Evolutionary conservation across 2,113 vertebrate genomes (phyloP).

Genomic region (Megatriorchis doriae): DNA sequence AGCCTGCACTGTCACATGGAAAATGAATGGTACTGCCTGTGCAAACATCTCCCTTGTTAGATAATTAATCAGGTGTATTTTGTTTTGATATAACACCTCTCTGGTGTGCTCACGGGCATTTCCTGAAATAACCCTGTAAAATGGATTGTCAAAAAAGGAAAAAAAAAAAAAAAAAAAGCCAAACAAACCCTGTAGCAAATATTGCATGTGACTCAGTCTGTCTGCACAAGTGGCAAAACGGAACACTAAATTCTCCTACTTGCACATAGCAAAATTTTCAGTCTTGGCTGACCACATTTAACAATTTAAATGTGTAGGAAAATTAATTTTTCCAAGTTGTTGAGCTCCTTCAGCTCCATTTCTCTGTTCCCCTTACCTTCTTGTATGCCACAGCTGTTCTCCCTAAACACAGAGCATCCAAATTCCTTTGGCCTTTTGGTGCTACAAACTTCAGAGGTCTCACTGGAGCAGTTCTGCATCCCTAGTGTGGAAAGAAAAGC

Average conservation of each 20-base stretch:
- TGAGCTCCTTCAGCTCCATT: background rate
- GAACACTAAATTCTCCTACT: background rate
- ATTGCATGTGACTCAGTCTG: background rate
- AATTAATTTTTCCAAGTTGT: background rate
- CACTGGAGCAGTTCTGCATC: background rate
- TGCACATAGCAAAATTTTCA: background rate
- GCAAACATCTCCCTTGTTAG: constrained; percentile 39
- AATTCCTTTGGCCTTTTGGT: background rate
- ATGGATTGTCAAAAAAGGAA: background rate
- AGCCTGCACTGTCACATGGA: constrained; percentile 2
- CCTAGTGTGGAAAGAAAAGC: background rate
- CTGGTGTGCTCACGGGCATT: background rate
- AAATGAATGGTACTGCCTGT: constrained; percentile 38
- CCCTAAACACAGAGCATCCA: background rate
- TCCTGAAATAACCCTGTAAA: background rate
- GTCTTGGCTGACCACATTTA: background rate
- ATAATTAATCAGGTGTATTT: constrained; percentile 54
- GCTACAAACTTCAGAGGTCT: background rate
- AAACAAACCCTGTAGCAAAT: background rate
- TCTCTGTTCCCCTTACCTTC: background rate
- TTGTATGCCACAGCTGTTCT: background rate
- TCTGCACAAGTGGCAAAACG: background rate
- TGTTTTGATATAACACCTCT: constrained; percentile 39
- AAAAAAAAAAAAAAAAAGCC: background rate
- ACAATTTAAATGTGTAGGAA: background rate